phyloP scores from a whole-genome alignment of 1,140 invertebrate genomes.

The Polypedilum pembai region DNA sequence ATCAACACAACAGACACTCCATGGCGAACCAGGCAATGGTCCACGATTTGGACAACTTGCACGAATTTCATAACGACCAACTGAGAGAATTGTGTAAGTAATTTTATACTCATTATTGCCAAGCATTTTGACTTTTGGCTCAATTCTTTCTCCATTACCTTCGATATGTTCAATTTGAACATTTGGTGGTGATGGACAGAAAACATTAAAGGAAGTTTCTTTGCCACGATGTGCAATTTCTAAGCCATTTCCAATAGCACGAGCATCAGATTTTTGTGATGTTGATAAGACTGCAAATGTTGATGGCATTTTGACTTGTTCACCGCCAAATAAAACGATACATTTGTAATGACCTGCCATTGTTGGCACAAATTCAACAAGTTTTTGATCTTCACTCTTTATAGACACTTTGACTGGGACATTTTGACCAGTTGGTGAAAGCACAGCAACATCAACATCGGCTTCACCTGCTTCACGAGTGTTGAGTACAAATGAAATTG shows the following conservation, averaged over 20 bases:
- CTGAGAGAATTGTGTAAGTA: conserved; percentile 50
- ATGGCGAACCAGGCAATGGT: conserved; percentile 51
- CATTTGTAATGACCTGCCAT: conserved; percentile 86
- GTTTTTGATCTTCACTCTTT: conserved; percentile 61
- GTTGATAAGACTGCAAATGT: conserved; percentile 45
- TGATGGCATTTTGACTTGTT: conserved; percentile 51
- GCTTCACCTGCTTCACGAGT: conserved; percentile 80
- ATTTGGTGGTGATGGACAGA: conserved; percentile 50
- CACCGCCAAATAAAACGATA: conserved; percentile 78
- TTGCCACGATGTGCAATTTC: conserved; percentile 64
- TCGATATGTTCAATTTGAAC: conserved; percentile 45
- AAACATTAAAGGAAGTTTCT: conserved; percentile 62
- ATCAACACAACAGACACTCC: conserved; percentile 44
- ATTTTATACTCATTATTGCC: conserved; percentile 50
- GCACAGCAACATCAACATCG: conserved; percentile 80
- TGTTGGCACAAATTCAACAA: conserved; percentile 78
- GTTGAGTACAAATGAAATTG: conserved; percentile 75
- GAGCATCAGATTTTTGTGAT: conserved; percentile 43
- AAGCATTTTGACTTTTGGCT: conserved; percentile 42
- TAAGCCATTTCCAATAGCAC: conserved; percentile 54
- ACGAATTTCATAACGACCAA: conserved; percentile 51
- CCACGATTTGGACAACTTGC: conserved; percentile 49
- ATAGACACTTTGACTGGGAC: conserved; percentile 70
- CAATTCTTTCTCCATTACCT: conserved; percentile 41
- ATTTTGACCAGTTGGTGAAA: conserved; percentile 80